A percentile compares a stretch with the other conserved stretches of the same genome.
Conservation (phyloP, 2,888 invertebrate species). For the Lathronympha strigana region DNA sequence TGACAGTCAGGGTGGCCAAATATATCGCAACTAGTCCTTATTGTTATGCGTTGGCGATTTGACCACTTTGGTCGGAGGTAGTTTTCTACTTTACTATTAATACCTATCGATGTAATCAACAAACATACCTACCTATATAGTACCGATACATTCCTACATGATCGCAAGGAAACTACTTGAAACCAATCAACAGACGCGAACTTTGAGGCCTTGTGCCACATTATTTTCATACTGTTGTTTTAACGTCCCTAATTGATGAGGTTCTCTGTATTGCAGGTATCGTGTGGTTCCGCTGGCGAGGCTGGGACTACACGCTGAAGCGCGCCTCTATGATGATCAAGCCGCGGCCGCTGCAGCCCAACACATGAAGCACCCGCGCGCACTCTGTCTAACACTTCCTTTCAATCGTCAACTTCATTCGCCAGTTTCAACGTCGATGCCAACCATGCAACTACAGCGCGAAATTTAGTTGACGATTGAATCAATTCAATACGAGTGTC, state of each 20-base stretch:
- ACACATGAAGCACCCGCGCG: conserved; percentile 66
- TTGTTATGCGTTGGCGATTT: too few species aligned
- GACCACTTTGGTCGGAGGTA: too few species aligned
- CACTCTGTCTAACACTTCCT: conserved; percentile 20
- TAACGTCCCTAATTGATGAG: neutral
- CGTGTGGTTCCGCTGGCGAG: conserved; percentile 98
- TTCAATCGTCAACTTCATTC: conserved; percentile 22
- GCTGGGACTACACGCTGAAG: conserved; percentile 97
- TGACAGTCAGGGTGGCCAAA: too few species aligned
- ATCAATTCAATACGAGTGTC: conserved; percentile 20
- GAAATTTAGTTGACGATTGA: conserved; percentile 15
- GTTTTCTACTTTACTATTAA: too few species aligned
- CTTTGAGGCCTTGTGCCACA: too few species aligned
- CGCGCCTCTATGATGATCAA: conserved; percentile 96
- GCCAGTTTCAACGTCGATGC: conserved; percentile 10
- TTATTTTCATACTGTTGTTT: neutral
- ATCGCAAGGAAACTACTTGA: too few species aligned
- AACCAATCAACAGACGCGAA: too few species aligned
- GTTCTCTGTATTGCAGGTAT: conserved; percentile 85
- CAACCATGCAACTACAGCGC: conserved; percentile 4
- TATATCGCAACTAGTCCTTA: too few species aligned
- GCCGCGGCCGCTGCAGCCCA: conserved; percentile 87
- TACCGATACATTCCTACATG: too few species aligned
- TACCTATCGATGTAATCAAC: too few species aligned
- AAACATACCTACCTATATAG: too few species aligned